Percentiles rank a stretch among this genome's conserved stretches.
Evolutionary conservation across 2,797 vertebrate genomes (phyloP).

Genomic region (Pseudocheirus occidentalis): DNA sequence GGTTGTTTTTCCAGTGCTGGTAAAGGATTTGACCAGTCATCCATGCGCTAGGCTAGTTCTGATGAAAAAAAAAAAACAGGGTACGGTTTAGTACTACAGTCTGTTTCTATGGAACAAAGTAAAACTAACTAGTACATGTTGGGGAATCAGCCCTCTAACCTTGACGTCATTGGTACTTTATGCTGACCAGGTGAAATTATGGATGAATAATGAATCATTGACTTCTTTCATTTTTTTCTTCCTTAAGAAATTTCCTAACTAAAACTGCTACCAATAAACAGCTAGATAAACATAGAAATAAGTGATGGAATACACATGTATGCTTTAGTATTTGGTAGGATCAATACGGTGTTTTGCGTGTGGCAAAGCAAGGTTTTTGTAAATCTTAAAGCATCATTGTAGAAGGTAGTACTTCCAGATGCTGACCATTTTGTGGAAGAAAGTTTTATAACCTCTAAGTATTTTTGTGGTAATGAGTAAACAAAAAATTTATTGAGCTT

Average conservation of each 20-base stretch:
- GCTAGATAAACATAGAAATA: neutral
- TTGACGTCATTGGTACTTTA: neutral
- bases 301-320: too few species aligned
- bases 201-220: neutral
- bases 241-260: neutral
- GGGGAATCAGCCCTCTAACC: neutral
- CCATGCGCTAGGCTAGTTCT: neutral
- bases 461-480: neutral
- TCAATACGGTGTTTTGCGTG: neutral
- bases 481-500: neutral
- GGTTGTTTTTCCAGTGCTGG: neutral
- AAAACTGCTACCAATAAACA: neutral
- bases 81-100: neutral
- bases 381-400: fast-evolving
- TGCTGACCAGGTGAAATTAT: neutral
- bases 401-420: neutral
- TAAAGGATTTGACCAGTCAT: neutral
- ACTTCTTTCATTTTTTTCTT: neutral
- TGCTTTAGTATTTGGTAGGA: neutral
- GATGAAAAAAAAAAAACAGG: neutral
- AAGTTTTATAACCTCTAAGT: neutral
- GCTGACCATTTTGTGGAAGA: neutral
- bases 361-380: neutral
- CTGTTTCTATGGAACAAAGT: neutral
- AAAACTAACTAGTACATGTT: neutral